Percentiles rank a stretch among this genome's conserved stretches.
phyloP scores from a whole-genome alignment of 2,113 vertebrate genomes.

The Coracopsis vasa region DNA sequence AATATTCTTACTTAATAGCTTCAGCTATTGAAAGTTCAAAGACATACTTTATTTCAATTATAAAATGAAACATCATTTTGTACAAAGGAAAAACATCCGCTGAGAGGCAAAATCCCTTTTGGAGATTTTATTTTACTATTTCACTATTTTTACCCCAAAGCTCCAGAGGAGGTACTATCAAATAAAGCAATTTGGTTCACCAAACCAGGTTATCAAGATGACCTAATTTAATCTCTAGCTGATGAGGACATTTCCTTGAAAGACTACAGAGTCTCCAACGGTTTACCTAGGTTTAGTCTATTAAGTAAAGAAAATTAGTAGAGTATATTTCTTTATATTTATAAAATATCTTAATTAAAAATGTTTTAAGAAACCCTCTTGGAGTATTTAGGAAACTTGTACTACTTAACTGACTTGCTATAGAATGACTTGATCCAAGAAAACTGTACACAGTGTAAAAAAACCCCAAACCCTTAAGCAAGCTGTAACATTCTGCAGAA shows the following conservation, averaged over 20 bases:
- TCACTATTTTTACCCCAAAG: slow-evolving; percentile 6
- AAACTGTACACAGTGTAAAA: not conserved
- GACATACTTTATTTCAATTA: slow-evolving; percentile 24
- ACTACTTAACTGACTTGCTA: not conserved
- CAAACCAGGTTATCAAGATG: slow-evolving; percentile 42
- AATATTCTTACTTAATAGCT: slow-evolving; percentile 36
- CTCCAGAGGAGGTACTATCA: not conserved
- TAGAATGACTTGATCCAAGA: not conserved
- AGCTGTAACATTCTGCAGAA: not conserved
- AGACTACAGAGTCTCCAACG: not conserved
- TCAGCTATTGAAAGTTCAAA: slow-evolving; percentile 39
- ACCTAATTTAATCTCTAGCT: slow-evolving; percentile 26
- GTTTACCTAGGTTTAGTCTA: not conserved
- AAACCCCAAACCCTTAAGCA: rapidly evolving
- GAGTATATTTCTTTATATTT: not conserved
- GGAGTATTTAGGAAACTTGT: not conserved
- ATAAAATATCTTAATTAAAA: slow-evolving; percentile 8
- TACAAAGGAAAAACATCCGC: not conserved
- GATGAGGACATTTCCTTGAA: slow-evolving; percentile 25
- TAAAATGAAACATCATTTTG: slow-evolving; percentile 27
- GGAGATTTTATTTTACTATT: not conserved
- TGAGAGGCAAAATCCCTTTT: slow-evolving; percentile 4
- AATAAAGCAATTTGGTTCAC: slow-evolving; percentile 5
- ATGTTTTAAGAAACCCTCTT: not conserved
- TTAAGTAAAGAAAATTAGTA: not conserved